Evolutionary conservation across 1,140 invertebrate species (phyloP), one percentile per base, ranked within the genome.

Genomic region (Anastatus disparis): DNA sequence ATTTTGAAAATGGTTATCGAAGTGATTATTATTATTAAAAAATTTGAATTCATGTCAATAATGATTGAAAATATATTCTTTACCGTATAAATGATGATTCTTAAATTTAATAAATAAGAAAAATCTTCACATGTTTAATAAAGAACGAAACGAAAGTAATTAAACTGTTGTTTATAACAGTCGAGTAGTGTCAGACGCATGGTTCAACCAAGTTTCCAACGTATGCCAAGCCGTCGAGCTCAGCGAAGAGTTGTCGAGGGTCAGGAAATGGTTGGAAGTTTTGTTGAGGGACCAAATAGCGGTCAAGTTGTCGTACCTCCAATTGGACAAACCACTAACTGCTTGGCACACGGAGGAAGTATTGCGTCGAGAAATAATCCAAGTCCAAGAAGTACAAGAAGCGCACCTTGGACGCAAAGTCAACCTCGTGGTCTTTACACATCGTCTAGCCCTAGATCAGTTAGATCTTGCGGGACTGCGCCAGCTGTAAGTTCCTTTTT

Each of bases 151-250:
- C n/a, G n/a, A n/a, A n/a, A n/a, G n/a, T n/a, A n/a, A n/a, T n/a
- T n/a, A n/a, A n/a, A n/a, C n/a, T n/a, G n/a, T n/a, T n/a, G 29
- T 27, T 6, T 15, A 24, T 22, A 9, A 22, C 13, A 68, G 55
- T 12, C 44, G 13, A 67, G 50, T 40, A 61, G 48, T 9, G 84
- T 88, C 72, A 86, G 89, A 55, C 87, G 90, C 53, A 89, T 88
- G 75, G 87, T 93, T 17, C 93, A 94, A 55, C 94, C 95, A 38
- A 87, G 90, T 44, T 97, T 98, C 79, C 92, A 93, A 46, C 89
- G 96, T 74, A 94, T 93, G n/a, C 94, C 95, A 8, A 97, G 95
- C 71, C 89, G 94, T 74, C 88, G 95, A 72, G 93, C 94, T 78
- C 91, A 93, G 75, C 88, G 95, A 72, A 89, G 94, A 70, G 88